These are phyloP conservation scores for Tetramorium parvispinum DNA, from an alignment of 1,140 invertebrate species.

Conservation along the genomic window DNA sequence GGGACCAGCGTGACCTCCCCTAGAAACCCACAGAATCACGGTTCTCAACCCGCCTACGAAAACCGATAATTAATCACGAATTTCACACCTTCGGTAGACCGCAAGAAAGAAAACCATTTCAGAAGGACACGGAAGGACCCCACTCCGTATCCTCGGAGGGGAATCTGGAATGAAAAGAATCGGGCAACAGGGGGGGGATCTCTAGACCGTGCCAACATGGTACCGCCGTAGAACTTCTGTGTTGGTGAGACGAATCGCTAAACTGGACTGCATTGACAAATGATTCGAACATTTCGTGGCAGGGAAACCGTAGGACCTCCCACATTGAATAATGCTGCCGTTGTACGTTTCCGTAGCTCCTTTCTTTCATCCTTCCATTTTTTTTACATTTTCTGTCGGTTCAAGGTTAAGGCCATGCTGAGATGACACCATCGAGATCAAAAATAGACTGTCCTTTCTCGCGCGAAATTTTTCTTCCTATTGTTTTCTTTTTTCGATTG, in stretches of 20 bases:
- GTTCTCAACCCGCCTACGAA: conserved; percentile 55
- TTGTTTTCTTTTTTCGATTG: background rate
- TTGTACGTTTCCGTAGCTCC: conserved; percentile 37
- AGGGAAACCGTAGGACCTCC: conserved; percentile 78
- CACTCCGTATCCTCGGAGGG: conserved; percentile 8
- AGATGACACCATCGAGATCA: conserved; percentile 51
- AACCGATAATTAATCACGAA: conserved; percentile 79
- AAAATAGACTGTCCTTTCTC: conserved; percentile 53
- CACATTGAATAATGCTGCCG: conserved; percentile 71
- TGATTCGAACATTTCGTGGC: conserved; percentile 79
- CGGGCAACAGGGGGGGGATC: background rate
- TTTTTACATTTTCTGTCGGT: conserved; percentile 51
- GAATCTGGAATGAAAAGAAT: conserved; percentile 56
- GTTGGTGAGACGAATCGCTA: conserved; percentile 81
- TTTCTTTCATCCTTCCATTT: background rate
- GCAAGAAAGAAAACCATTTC: conserved; percentile 39
- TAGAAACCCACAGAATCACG: background rate
- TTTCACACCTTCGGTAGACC: conserved; percentile 77
- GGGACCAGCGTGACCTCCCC: background rate
- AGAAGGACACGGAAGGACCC: background rate
- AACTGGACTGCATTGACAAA: conserved; percentile 84
- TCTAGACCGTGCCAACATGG: conserved; percentile 32
- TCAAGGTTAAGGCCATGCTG: conserved; percentile 57
- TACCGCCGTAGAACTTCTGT: conserved; percentile 58
- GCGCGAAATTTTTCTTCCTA: background rate